Conservation (phyloP, 2,113 vertebrate genomes). For the Platysternon megacephalum region DNA sequence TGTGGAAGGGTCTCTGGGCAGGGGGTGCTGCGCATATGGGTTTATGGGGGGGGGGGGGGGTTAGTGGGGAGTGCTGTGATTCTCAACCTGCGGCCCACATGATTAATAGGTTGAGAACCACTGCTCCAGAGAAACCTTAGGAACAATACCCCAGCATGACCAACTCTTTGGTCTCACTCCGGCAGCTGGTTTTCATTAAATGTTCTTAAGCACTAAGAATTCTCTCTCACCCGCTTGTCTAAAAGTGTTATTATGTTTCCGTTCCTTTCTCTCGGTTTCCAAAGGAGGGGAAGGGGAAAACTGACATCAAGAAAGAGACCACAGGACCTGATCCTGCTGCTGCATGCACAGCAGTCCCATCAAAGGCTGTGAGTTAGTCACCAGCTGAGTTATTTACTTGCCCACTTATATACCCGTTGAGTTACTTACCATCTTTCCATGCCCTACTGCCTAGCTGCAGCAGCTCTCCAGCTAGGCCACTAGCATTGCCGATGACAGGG, state of each 20-base stretch:
- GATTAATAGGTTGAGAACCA: too few relatives aligned
- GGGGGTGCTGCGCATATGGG: too few relatives aligned
- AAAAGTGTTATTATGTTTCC: conserved; percentile 62
- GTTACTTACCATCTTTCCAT: neutral
- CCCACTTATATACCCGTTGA: neutral
- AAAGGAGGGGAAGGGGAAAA: conserved; percentile 31
- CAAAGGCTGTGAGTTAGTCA: neutral
- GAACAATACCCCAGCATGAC: conserved; percentile 61
- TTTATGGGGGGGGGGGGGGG: too few relatives aligned
- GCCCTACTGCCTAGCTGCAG: neutral
- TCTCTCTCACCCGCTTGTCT: conserved; percentile 50
- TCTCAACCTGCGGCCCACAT: too few relatives aligned
- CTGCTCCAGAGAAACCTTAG: conserved; percentile 49
- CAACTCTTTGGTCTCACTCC: conserved; percentile 45
- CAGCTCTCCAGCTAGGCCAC: too few relatives aligned
- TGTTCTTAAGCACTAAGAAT: conserved; percentile 37
- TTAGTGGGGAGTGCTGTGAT: too few relatives aligned
- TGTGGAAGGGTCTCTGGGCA: too few relatives aligned
- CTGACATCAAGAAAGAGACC: conserved; percentile 38
- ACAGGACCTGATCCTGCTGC: neutral
- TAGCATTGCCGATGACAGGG: too few relatives aligned
- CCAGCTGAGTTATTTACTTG: conserved; percentile 14
- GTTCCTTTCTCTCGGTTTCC: conserved; percentile 54
- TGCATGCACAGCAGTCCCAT: neutral
- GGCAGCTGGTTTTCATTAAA: conserved; percentile 71